Conservation (phyloP, 1,140 invertebrate genomes). For the Ceratina japonica region DNA sequence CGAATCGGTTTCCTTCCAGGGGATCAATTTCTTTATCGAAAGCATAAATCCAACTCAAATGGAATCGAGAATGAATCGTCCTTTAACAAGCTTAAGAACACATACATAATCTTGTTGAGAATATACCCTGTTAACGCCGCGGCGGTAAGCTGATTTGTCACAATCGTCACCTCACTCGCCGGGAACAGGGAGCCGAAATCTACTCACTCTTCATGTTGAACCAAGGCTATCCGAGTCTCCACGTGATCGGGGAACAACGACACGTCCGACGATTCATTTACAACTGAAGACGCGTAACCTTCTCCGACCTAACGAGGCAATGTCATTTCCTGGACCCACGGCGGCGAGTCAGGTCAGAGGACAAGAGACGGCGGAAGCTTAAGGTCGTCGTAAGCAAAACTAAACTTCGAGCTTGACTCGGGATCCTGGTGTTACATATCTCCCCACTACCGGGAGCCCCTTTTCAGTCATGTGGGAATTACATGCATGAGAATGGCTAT, state of each 20-base stretch:
- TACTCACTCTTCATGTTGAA: constrained; percentile 56
- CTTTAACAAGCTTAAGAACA: too few species aligned
- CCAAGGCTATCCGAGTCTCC: constrained; percentile 8
- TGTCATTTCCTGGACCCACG: constrained; percentile 27
- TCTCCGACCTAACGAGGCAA: background rate
- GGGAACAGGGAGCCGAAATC: background rate
- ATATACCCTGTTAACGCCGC: too few species aligned
- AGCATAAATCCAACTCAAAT: background rate
- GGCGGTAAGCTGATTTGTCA: too few species aligned
- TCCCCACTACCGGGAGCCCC: constrained; percentile 53
- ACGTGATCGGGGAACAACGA: background rate
- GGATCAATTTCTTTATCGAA: background rate
- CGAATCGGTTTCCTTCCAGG: background rate
- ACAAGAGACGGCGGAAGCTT: constrained; percentile 62
- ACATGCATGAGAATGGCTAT: constrained; percentile 51
- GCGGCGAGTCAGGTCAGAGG: constrained; percentile 48
- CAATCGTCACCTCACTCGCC: too few species aligned
- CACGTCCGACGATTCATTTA: background rate
- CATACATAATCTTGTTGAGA: too few species aligned
- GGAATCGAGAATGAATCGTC: too few species aligned
- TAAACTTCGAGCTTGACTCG: constrained; percentile 66
- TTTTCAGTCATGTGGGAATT: constrained; percentile 65
- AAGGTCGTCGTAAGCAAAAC: constrained; percentile 70
- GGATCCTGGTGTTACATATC: constrained; percentile 68
- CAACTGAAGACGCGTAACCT: background rate